Evolutionary conservation across 2,797 vertebrate genomes (phyloP).

Genomic region (Argyrosomus regius): DNA sequence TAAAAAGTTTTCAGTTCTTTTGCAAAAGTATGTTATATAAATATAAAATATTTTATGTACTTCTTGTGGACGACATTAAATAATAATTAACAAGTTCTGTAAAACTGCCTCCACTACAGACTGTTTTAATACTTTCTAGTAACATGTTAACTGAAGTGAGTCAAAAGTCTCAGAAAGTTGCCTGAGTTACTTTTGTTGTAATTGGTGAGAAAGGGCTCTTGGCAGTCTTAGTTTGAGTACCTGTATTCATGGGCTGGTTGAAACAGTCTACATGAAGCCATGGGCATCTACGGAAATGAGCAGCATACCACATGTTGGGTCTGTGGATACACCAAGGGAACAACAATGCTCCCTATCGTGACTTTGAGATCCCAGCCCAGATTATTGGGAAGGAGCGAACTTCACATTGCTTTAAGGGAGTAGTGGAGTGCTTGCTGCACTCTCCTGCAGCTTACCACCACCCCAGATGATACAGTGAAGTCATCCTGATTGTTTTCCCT

Average conservation of each 20-base stretch:
- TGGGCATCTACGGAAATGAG: conserved; percentile 81
- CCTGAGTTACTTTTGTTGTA: conserved; percentile 26
- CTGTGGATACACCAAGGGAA: conserved; percentile 66
- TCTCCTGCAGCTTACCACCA: conserved; percentile 83
- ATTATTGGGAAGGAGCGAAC: conserved; percentile 79
- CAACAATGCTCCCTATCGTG: conserved; percentile 72
- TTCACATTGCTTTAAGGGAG: conserved; percentile 74
- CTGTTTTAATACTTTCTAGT: neutral
- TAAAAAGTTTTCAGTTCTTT: neutral
- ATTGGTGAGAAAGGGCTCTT: conserved; percentile 36
- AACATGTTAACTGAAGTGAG: conserved; percentile 1
- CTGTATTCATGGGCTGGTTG: conserved; percentile 72
- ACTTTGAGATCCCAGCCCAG: conserved; percentile 80
- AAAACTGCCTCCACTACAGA: neutral
- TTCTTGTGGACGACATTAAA: neutral
- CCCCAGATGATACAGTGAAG: conserved; percentile 83
- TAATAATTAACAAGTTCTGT: neutral
- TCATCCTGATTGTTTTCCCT: conserved; percentile 88
- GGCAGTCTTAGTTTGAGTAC: conserved; percentile 43
- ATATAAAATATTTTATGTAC: no score
- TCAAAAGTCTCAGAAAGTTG: conserved; percentile 24
- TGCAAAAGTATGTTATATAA: no score
- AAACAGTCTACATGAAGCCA: conserved; percentile 72
- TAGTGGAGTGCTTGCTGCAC: conserved; percentile 80
- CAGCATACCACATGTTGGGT: conserved; percentile 74